Evolutionary conservation across 2,888 invertebrate species (phyloP).

Genomic region (Ctenicera cuprea): DNA sequence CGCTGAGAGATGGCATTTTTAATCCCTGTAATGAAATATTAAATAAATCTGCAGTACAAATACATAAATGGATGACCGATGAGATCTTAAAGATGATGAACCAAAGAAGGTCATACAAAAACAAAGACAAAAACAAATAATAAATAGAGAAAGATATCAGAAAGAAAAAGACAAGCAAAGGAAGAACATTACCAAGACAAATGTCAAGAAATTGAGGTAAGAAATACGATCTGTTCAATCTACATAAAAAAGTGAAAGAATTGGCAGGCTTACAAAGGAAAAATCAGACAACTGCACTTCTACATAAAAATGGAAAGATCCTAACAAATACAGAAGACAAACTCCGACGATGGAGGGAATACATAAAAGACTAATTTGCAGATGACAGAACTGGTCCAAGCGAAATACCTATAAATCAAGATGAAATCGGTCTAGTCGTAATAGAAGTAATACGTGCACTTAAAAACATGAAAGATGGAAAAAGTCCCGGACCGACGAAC

Average conservation of each 20-base stretch:
- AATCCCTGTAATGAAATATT: conserved; percentile 10
- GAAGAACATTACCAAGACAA: conserved; percentile 27
- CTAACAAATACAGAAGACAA: conserved; percentile 25
- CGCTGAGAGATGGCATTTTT: background rate
- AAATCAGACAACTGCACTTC: conserved; percentile 24
- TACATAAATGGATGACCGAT: conserved; percentile 40
- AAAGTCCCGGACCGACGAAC: conserved; percentile 28
- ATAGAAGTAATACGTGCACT: conserved; percentile 36
- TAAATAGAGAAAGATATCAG: conserved; percentile 38
- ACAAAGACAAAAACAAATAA: conserved; percentile 33
- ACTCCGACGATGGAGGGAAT: conserved; percentile 26
- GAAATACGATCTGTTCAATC: conserved; percentile 22
- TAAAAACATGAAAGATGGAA: conserved; percentile 21
- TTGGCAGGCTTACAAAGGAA: too few species aligned
- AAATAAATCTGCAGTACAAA: conserved; percentile 22
- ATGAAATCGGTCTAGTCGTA: conserved; percentile 21
- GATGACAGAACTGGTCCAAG: conserved; percentile 23
- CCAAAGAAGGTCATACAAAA: conserved; percentile 36
- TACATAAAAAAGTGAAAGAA: conserved; percentile 46
- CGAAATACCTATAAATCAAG: conserved; percentile 11
- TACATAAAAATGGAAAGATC: conserved; percentile 14
- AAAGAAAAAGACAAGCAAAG: conserved; percentile 31
- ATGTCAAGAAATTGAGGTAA: conserved; percentile 38
- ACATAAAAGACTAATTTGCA: conserved; percentile 31
- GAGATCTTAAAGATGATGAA: conserved; percentile 35